Conservation (phyloP, 1,140 invertebrate genomes). For the Reticulitermes speratus region DNA sequence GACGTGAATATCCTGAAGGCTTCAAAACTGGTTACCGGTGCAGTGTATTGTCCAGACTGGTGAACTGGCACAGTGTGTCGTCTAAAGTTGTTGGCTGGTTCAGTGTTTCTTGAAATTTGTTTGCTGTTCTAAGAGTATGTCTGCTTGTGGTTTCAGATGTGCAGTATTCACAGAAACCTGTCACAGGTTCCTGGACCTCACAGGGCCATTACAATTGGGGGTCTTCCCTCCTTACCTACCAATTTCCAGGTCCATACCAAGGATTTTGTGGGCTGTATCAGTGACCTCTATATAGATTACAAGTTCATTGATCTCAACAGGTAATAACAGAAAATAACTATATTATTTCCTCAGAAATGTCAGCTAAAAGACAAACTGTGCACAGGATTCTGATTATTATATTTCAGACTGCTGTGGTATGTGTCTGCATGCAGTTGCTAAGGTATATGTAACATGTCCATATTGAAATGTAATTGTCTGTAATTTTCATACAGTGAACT, state of each 20-base stretch:
- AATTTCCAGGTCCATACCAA: slow-evolving; percentile 81
- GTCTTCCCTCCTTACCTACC: slow-evolving; percentile 78
- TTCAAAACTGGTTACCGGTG: too few relatives aligned
- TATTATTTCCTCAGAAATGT: background rate
- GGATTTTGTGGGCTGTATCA: slow-evolving; percentile 89
- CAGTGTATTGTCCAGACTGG: too few relatives aligned
- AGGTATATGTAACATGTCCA: too few relatives aligned
- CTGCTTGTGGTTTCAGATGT: slow-evolving; percentile 52
- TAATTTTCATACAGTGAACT: too few relatives aligned
- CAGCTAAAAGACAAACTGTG: background rate
- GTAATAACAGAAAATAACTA: slow-evolving; percentile 43
- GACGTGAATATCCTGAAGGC: too few relatives aligned
- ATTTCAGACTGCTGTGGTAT: background rate
- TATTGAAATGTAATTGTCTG: too few relatives aligned
- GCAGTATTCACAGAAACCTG: slow-evolving; percentile 86
- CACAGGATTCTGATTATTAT: background rate
- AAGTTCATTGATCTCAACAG: slow-evolving; percentile 86
- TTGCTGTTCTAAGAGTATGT: too few relatives aligned
- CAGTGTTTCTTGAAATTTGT: too few relatives aligned
- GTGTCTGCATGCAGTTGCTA: too few relatives aligned
- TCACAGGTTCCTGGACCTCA: slow-evolving; percentile 92
- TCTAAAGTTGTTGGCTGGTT: too few relatives aligned
- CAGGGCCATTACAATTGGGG: slow-evolving; percentile 94
- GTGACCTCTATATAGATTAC: slow-evolving; percentile 85
- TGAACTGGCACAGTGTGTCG: too few relatives aligned